Base-by-base conservation (phyloP, 2,113 vertebrate genomes). In the Pterocles orientalis region DNA sequence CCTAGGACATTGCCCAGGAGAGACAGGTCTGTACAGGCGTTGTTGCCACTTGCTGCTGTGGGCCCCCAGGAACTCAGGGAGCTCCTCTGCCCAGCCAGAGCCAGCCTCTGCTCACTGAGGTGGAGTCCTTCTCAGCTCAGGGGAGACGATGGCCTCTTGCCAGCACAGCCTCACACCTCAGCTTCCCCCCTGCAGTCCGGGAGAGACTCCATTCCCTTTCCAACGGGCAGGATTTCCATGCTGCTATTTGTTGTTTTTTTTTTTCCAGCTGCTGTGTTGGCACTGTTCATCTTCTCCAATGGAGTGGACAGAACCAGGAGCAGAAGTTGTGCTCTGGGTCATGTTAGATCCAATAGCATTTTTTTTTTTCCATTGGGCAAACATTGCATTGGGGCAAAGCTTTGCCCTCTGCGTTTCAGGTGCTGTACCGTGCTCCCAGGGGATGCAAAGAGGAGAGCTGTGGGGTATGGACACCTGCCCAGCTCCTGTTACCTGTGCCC, bases 241-340 rank as follows among this genome's bases (percentile, higher is more conserved):
- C 93, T 95, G 95, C 90, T 95, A 83, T 91, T 80, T 69, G 45
- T 29, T 54, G 25, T 51, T 25, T 53, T 43, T 54, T 36, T 76
- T 45, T 53, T 82, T 9, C 65, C 11, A 58, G 13, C 54, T 73
- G n/a, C 62, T 41, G 4, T 18, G 18, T 72, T 86, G 77, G 45
- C 57, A 61, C 31, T 87, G 54, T 65, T 50, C 41, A n/a, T 58
- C 45, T 92, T 62, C 82, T 92, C 64, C 65, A 33, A 26, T 0
- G 2, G 50, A 26, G 20, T 54, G 80, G 83, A 45, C 19, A 19
- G 72, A 53, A 41, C 53, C 6, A 13, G 34, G 57, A 91, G 80
- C 43, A 45, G 79, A 56, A 21, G 25, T 66, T 56, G 62, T 91
- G 50, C n/a, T 80, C 16, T 8, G 51, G 60, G n/a, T 88, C 25